Evolutionary conservation across 2,113 vertebrate species (phyloP).

Genomic region (Zosterops hypoxanthus): DNA sequence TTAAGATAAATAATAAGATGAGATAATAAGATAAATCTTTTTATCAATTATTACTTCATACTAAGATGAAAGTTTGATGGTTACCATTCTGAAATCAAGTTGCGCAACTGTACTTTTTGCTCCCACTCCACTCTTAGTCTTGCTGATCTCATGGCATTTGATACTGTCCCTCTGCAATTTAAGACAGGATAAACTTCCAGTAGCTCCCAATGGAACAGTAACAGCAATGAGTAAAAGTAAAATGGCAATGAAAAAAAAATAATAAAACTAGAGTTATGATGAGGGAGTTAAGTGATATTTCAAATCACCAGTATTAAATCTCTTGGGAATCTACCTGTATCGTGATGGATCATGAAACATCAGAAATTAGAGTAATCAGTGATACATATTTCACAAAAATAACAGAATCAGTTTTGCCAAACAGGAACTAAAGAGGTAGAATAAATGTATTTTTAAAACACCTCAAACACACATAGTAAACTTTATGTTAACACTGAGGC

Average conservation of each 20-base stretch:
- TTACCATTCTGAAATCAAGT: background rate
- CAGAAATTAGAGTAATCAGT: background rate
- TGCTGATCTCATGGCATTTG: background rate
- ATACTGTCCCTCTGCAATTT: background rate
- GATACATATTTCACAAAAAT: background rate
- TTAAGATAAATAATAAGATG: too few relatives aligned
- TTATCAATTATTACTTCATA: background rate
- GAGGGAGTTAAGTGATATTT: background rate
- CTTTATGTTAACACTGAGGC: constrained; percentile 1
- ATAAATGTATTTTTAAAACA: background rate
- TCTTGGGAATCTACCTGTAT: background rate
- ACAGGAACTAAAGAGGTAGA: background rate
- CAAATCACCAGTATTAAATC: background rate
- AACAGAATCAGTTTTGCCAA: background rate
- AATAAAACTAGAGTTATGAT: background rate
- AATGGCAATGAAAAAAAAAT: background rate
- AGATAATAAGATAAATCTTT: background rate
- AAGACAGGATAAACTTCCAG: background rate
- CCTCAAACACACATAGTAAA: background rate
- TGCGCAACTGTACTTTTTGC: background rate
- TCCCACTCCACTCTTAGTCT: background rate
- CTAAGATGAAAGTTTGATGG: background rate
- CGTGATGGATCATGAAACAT: background rate
- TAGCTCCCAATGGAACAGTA: background rate
- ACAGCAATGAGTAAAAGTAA: background rate